Evolutionary conservation across 2,888 invertebrate species (phyloP), one percentile per base, ranked within the genome.

Genomic region (Trichopoda pennipes): DNA sequence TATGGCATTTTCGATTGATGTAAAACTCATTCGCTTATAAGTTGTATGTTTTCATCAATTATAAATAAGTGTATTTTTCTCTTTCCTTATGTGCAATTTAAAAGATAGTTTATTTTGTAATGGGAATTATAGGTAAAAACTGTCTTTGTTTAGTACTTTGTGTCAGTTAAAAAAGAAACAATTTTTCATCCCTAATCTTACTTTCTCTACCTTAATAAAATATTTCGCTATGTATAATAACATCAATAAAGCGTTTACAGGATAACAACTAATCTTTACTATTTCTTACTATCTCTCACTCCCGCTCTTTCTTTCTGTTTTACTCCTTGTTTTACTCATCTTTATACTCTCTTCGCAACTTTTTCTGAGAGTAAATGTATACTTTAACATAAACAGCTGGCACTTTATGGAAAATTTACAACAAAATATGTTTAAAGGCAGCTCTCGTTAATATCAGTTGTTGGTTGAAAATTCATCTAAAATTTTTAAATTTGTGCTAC

Each of bases 351-450:
- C 3, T 49, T 21, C 17, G 38, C 14, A 17, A 1, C 14, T 7
- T 6, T 19, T 19, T 4, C 14, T 35, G 1, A 14, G 42, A 12
- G 14, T 44, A 44, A 19, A 38, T 35, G 32, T n/a, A 9, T 2
- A 28, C 28, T 28, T 28, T 6, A 28, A 28, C 8, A 66, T n/a
- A 23, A 66, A 66, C 74, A 75, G 74, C 74, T 75, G 74, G 38
- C 58, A 49, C 12, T 49, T 35, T 14, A 28, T 16, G 9, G 32
- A 42, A 19, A 28, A 42, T 28, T 21, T 12, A 42, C 28, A 51
- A 42, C 12, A 66, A 66, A 64, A 56, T 47, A 58, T 55, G 42
- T n/a, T 64, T 47, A 55, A 14, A 16, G 23, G 28, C 51, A 38
- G 49, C 49, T 75, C 74, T 75, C 55, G 3, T 23, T 16, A 44